Evolutionary conservation across 2,888 invertebrate species (phyloP), one percentile per base, ranked within the genome.

Genomic region (Silvanus unidentatus): DNA sequence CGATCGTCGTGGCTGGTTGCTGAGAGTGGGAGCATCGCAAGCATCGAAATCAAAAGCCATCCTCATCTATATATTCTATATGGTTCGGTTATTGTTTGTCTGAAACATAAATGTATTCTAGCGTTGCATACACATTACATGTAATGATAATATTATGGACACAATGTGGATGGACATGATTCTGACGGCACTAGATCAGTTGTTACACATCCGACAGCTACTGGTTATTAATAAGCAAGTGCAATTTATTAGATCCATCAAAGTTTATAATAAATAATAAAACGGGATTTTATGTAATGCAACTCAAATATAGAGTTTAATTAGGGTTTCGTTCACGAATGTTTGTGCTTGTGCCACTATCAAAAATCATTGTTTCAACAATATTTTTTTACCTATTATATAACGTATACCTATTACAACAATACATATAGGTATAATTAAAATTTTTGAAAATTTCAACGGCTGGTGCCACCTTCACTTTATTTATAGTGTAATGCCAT

Each of bases 121-220:
- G 29, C 28, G 15, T 30, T 30, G 32, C 32, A 32, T 43, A 35
- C 39, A 9, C 43, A 44, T 43, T 42, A 36, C 45, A 39, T 38
- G 38, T 44, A 48, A 48, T 46, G 46, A 48, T 46, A 48, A 40
- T 42, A 49, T 45, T 47, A 42, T 34, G 39, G 14, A 36, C 38
- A 47, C 42, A 37, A 43, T 43, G 38, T 42, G 29, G 28, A 15
- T 41, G 16, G 35, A 38, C 15, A n/a, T 30, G 27, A 22, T 14
- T 28, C 16, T 32, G 41, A 42, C 40, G 38, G 32, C 41, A 12
- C 37, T 27, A 45, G 16, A 29, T 45, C 40, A 42, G 32, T 45
- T 22, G 45, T 30, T 41, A 45, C 40, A 39, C 39, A 39, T 39
- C 35, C 39, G 39, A 39, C 44, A 44, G 35, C 11, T 16, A 13